Percentiles rank a stretch among this genome's conserved stretches.
phyloP scores from a whole-genome alignment of 2,113 vertebrate species.

The Larimichthys crocea region DNA sequence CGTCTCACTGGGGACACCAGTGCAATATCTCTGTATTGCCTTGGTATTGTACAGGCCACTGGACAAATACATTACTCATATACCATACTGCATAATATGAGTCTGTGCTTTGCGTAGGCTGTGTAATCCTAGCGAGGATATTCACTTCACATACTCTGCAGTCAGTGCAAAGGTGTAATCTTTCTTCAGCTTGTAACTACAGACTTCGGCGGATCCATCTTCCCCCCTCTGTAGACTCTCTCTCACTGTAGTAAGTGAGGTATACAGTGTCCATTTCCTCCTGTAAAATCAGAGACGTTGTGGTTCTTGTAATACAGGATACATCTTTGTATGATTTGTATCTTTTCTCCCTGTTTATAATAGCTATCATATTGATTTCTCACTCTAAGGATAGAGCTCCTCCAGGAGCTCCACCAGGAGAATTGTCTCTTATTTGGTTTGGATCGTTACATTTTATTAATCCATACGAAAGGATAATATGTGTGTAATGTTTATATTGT shows the following conservation, averaged over 20 bases:
- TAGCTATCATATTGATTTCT: neutral
- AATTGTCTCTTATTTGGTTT: neutral
- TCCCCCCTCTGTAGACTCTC: too few relatives aligned
- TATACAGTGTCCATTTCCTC: neutral
- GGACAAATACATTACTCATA: neutral
- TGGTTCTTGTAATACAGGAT: neutral
- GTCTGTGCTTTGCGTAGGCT: neutral
- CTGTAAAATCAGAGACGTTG: neutral
- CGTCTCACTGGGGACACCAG: too few relatives aligned
- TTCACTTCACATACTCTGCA: neutral
- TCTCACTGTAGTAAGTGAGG: neutral
- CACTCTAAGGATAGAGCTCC: neutral
- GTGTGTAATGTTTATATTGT: neutral
- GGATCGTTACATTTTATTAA: neutral
- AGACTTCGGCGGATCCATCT: neutral
- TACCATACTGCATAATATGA: neutral
- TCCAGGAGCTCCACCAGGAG: neutral
- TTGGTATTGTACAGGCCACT: neutral
- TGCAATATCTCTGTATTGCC: neutral
- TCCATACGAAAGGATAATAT: neutral
- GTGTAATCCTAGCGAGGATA: neutral
- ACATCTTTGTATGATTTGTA: neutral
- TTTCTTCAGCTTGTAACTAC: constrained; percentile 10
- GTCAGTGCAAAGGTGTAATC: constrained; percentile 8
- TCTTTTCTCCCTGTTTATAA: neutral